Base-by-base conservation (phyloP, 92 coral and sea anemone genomes). In the Plumapathes pennacea region DNA sequence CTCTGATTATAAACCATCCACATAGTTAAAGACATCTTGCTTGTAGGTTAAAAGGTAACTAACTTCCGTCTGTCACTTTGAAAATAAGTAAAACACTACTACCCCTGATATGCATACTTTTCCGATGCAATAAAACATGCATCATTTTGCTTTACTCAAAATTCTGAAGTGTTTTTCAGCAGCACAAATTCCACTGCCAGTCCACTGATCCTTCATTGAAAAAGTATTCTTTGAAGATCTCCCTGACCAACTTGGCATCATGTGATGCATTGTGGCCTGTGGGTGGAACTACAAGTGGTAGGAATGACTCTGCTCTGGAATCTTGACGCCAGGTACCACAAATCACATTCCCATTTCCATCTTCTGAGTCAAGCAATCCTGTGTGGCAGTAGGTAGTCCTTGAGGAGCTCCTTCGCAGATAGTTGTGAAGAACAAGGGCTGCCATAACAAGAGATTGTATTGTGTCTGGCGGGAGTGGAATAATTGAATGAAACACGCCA, bases 261-360 rank as follows among this genome's bases (percentile, higher is more conserved):
- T 27, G 58, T 40, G 71, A 56, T 58, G 77, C 77, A 68, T 69
- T 77, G 60, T 77, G 84, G 25, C 77, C 84, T 36, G 53, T 77
- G 8, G 59, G 32, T 44, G 85, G 78, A 10, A 77, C 72, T 11
- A 19, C 38, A 53, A 77, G 78, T 23, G 84, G 78, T 20, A 40
- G 22, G 29, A 69, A 61, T 38, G 71, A 39, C 23, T 77, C 76
- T 49, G 69, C 33, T 21, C 28, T 18, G 21, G 39, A 38, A 15
- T 67, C 84, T 50, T 48, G 70, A n/a, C 77, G 38, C 80, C 80
- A 72, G 3, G 1, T 23, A 5, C 56, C 40, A 5, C 10, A 32
- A 3, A 59, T 43, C 3, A 37, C 1, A 18, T 27, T 3, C 20
- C 67, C 19, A 7, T 28, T 24, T 21, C 23, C n/a, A 29, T 45